Base-by-base conservation (phyloP, 2,888 invertebrate genomes). In the Melanargia galathea region DNA sequence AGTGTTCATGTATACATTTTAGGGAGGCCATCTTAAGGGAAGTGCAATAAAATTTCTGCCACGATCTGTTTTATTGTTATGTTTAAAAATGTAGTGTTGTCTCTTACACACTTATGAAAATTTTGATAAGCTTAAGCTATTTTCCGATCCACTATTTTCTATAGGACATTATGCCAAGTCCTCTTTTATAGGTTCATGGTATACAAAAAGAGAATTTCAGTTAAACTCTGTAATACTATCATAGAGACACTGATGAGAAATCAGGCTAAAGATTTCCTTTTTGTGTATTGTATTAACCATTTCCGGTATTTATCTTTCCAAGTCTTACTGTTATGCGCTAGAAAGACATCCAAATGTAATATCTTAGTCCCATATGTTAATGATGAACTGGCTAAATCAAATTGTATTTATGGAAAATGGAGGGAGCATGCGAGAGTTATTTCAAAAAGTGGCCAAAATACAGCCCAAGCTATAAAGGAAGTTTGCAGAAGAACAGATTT, bases 401-500 rank as follows among this genome's bases (percentile, higher is more conserved):
- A 91, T 73, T 92, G 92, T 72, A 75, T 90, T 56, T 84, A 80
- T 73, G 88, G 92, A 0, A 87, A 85, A 74, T 92, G 90, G 89
- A 78, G 74, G 13, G 81, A 84, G 3, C 92, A 92, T 71, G 78
- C 81, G 1, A 80, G 82, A 65, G 71, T 74, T 64, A 82, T 92
- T n/a, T 79, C 78, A 63, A 75, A 68, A 40, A 75, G 76, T 73
- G 91, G 91, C 0, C 74, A 77, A 59, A 66, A 59, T 51, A 62
- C 72, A 26, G 68, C 70, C 40, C 52, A 66, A 54, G 87, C 91
- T 1, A 60, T 78, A 0, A 84, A 71, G 72, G 81, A 82, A 66
- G 69, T 90, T 43, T 92, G 92, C 66, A 78, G 80, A 63, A 79
- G 87, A 70, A 38, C 69, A 33, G 87, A 88, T 71, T 77, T 89